These are phyloP conservation scores for Xyliphius kryptos DNA, from an alignment of 2,113 vertebrate genomes.

Conservation along the genomic window DNA sequence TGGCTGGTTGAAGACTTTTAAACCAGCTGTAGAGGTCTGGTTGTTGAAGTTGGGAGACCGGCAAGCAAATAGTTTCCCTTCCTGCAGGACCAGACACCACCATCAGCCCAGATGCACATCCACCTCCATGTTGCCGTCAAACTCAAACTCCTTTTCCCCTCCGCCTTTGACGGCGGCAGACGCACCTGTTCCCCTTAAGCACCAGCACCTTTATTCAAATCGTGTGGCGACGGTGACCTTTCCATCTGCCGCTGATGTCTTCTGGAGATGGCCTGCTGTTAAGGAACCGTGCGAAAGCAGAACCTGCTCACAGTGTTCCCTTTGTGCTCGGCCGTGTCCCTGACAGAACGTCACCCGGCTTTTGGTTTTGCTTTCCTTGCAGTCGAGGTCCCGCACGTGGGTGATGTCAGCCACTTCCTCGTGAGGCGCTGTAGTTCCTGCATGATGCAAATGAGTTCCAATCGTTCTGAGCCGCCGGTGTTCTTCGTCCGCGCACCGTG, in stretches of 20 bases:
- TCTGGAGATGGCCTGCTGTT: constrained; percentile 20
- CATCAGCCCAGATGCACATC: not conserved
- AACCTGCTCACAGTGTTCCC: constrained; percentile 32
- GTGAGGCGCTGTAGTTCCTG: not conserved
- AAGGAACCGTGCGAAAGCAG: constrained; percentile 38
- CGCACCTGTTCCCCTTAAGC: not conserved
- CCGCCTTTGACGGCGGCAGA: too few relatives aligned
- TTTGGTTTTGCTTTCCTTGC: constrained; percentile 22
- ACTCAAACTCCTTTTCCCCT: constrained; percentile 10
- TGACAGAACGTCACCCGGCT: not conserved
- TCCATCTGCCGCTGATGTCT: constrained; percentile 14
- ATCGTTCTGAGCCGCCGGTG: not conserved
- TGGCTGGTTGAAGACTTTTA: too few relatives aligned
- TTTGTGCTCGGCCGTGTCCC: constrained; percentile 1
- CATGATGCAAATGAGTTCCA: constrained; percentile 30
- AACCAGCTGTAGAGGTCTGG: too few relatives aligned
- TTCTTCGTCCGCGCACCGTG: not conserved
- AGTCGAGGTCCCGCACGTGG: constrained; percentile 7
- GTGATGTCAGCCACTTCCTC: constrained; percentile 16
- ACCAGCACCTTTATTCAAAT: constrained; percentile 32
- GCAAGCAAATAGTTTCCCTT: too few relatives aligned
- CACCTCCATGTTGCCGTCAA: constrained; percentile 9
- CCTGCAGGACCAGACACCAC: too few relatives aligned
- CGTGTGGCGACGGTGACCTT: constrained; percentile 33
- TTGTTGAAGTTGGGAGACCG: too few relatives aligned